Evolutionary conservation across 2,113 vertebrate genomes (phyloP), one percentile per base, ranked within the genome.

Genomic region (Myotis lucifugus): DNA sequence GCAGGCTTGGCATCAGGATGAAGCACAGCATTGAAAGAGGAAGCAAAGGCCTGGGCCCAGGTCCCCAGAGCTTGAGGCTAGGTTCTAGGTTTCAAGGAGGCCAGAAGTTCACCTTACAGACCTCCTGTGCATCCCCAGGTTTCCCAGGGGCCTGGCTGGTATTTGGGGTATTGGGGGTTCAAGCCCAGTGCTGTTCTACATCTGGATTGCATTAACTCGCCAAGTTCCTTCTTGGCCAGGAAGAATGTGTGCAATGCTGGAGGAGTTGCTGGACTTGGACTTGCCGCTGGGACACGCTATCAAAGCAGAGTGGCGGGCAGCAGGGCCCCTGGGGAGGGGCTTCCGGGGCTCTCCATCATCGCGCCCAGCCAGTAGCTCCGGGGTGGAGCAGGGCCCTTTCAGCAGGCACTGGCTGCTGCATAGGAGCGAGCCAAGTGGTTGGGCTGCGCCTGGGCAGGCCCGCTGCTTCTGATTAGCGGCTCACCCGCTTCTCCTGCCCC

Each of bases 161-260:
- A 96, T 97, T 97, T 97, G 56, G 92, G 96, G 93, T 94, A 96
- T 97, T 97, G 95, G 56, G 92, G 97, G 97, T 97, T 96, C 96
- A 93, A 97, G 70, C 76, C 92, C 90, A 96, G 88, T 32, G 2
- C 81, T 93, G 67, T 87, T 42, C 56, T 84, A 92, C 97, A 97
- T 97, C 97, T 97, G 97, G 96, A 94, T 97, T 40, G 56, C 5
- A 17, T 97, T 96, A 97, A 84, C 72, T 93, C 4, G 3, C 84
- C 0, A 64, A 76, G 70, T 96, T 97, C 92, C 52, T 97, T 96
- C 87, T 93, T 90, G 92, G 92, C 90, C 59, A 11, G 61, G 96
- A 96, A 90, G 88, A 97, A 96, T 94, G 87, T 61, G 29, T 85
- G 92, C 74, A 66, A 85, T 6, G 46, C 96, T 3, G 8, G 90